A percentile compares a stretch with the other conserved stretches of the same genome.
Conservation (phyloP, 2,113 vertebrate species). For the Guaruba guarouba region DNA sequence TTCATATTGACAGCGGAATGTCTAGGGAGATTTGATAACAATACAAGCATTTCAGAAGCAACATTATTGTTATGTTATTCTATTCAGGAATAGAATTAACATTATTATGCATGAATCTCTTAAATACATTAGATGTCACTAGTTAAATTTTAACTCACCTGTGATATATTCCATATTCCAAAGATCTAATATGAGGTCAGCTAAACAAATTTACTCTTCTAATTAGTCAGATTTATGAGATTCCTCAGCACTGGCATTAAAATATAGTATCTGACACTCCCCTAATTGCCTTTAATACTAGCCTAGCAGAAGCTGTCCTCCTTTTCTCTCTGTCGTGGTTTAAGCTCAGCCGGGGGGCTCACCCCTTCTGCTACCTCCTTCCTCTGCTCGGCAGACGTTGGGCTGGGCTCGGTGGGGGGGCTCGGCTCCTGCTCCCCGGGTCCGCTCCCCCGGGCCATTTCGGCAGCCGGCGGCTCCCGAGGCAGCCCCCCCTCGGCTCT, state of each 20-base stretch:
- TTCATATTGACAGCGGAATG: not conserved
- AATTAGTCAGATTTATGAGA: constrained; percentile 11
- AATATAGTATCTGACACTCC: not conserved
- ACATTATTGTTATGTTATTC: not conserved
- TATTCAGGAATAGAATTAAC: not conserved
- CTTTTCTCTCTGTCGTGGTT: not conserved
- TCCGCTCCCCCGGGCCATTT: too few relatives aligned
- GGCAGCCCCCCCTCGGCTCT: too few relatives aligned
- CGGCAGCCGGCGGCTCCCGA: too few relatives aligned
- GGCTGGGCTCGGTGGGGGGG: too few relatives aligned
- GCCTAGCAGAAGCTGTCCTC: not conserved
- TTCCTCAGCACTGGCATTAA: not conserved
- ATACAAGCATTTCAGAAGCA: not conserved
- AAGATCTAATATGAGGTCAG: not conserved
- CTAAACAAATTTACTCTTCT: constrained; percentile 25
- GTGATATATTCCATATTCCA: constrained; percentile 2
- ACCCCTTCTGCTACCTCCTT: too few relatives aligned
- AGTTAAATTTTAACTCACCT: not conserved
- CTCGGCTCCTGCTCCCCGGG: too few relatives aligned
- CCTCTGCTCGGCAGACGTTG: too few relatives aligned
- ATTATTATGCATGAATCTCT: not conserved
- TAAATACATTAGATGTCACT: not conserved
- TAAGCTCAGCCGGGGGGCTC: too few relatives aligned
- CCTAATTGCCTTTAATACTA: not conserved
- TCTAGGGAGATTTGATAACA: not conserved